phyloP scores from a whole-genome alignment of 2,797 vertebrate genomes.

The Falco columbarius region DNA sequence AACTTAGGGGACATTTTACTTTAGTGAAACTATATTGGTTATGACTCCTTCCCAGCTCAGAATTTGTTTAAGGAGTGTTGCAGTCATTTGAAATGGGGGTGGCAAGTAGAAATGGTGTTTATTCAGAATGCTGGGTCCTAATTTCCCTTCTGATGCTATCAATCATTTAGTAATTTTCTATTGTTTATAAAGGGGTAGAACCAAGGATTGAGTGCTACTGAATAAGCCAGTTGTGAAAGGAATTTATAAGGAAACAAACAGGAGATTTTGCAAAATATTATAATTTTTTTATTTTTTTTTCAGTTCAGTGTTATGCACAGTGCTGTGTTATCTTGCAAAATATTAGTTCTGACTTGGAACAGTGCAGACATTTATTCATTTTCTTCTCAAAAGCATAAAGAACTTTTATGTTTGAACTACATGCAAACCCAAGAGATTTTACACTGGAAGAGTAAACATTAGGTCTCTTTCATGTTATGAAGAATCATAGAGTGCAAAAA shows the following conservation, averaged over 20 bases:
- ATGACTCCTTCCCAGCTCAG: neutral
- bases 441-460: neutral
- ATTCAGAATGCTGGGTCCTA: neutral
- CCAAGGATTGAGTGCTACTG: neutral
- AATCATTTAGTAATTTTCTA: neutral
- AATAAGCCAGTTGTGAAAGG: neutral
- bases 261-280: neutral
- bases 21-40: neutral
- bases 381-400: neutral
- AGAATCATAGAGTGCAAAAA: neutral
- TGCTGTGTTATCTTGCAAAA: neutral
- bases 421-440: neutral
- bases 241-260: neutral
- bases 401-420: neutral
- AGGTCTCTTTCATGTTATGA: neutral
- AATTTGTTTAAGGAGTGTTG: neutral
- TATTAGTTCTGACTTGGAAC: neutral
- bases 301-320: neutral
- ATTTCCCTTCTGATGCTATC: neutral
- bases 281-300: neutral
- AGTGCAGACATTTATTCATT: neutral
- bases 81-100: neutral
- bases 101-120: fast-evolving
- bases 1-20: neutral
- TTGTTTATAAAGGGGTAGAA: neutral